A percentile compares a stretch with the other conserved stretches of the same genome.
phyloP scores from a whole-genome alignment of 53 echinoderm and acorn worm species.

The Stichopus horrens region DNA sequence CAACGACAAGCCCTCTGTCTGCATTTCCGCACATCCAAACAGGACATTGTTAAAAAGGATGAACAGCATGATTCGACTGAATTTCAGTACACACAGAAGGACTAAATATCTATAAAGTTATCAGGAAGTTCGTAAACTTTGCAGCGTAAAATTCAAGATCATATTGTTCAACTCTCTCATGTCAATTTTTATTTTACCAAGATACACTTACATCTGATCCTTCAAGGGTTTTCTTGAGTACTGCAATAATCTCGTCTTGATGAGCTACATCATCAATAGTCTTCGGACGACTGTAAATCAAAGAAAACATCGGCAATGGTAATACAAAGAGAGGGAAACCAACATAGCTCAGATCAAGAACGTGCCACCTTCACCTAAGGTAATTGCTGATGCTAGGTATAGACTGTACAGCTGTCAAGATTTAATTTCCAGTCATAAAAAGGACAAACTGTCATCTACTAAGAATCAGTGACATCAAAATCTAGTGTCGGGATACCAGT shows the following conservation, averaged over 20 bases:
- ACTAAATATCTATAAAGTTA: not conserved
- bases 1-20: too few relatives aligned
- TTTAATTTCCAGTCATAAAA: not conserved
- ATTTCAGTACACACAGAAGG: too few relatives aligned
- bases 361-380: not conserved
- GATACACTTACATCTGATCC: slow-evolving; percentile 86
- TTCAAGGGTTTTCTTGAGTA: slow-evolving; percentile 88
- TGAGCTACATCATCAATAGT: slow-evolving; percentile 91
- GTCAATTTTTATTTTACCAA: not conserved
- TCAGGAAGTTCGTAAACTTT: not conserved
- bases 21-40: too few relatives aligned
- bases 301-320: not conserved
- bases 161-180: not conserved
- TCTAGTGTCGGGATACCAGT: too few relatives aligned
- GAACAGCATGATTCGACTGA: too few relatives aligned
- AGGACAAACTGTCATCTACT: not conserved
- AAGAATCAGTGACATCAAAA: too few relatives aligned
- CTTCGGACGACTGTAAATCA: slow-evolving; percentile 76
- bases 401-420: not conserved
- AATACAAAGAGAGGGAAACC: not conserved
- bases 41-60: too few relatives aligned
- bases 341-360: not conserved
- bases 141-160: not conserved
- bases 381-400: not conserved
- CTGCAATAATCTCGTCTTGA: slow-evolving; percentile 94